Base-by-base conservation (phyloP, 2,797 vertebrate genomes). In the Podarcis lilfordi region DNA sequence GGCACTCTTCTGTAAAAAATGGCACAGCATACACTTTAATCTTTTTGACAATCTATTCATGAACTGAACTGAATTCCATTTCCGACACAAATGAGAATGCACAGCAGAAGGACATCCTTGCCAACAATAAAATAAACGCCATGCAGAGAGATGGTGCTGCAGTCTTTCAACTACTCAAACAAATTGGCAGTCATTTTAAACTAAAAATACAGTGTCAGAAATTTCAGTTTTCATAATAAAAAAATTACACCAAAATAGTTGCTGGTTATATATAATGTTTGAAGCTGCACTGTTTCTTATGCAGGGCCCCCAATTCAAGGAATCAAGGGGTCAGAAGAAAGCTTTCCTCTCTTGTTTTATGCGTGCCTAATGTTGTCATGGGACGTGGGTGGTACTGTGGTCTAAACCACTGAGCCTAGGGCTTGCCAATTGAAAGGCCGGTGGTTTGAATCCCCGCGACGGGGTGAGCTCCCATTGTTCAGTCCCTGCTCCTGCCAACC, bases 81-180 rank as follows among this genome's bases (percentile, higher is more conserved):
- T 98, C 97, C 96, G 97, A 97, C 96, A 97, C 97, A 98, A 98
- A 98, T 98, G 97, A 95, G 98, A 98, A 98, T 97, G 97, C 96
- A 97, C 95, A 71, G 90, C 96, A 97, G 68, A 95, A 98, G 97
- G 97, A 97, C 96, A 97, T 96, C 97, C 97, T 97, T 97, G 96
- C 95, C 96, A 97, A 94, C 94, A 96, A 98, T 97, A 98, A 97
- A 98, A 97, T 96, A 93, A 94, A 77, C 95, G 97, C 95, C 94
- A 96, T 94, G 96, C 94, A 97, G 96, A 92, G 92, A 96, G 0
- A 15, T n/a, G 89, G 83, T 91, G 95, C 95, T 68, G 86, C 84
- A 95, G 97, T 91, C 98, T 99, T 98, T 98, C 98, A 98, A 98
- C 97, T 97, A 96, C 96, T 95, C 97, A 97, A 98, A 98, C 96